A percentile compares a stretch with the other conserved stretches of the same genome.
Evolutionary conservation across 1,140 invertebrate genomes (phyloP).

Genomic region (Brachionus asplanchnoidis): DNA sequence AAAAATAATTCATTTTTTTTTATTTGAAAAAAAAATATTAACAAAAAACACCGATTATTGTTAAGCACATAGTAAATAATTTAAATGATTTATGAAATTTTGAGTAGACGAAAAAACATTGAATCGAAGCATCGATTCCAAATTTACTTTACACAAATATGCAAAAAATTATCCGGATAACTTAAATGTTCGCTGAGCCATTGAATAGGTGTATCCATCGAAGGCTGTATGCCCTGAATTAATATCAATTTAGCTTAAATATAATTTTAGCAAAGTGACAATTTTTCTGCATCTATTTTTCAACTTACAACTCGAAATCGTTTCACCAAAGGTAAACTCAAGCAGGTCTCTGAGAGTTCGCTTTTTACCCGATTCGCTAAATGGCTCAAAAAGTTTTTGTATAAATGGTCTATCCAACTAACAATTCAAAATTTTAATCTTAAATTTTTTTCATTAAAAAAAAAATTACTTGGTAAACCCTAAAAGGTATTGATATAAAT

Average conservation of each 20-base stretch:
- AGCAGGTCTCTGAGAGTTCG: constrained; percentile 51
- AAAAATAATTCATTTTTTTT: background rate
- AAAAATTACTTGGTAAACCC: constrained; percentile 64
- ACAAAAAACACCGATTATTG: background rate
- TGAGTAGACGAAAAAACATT: background rate
- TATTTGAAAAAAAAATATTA: constrained; percentile 4
- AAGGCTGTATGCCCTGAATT: constrained; percentile 82
- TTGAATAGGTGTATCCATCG: constrained; percentile 82
- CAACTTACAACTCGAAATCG: constrained; percentile 46
- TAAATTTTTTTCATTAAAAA: background rate
- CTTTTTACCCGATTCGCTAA: constrained; percentile 48
- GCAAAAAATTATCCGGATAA: constrained; percentile 97
- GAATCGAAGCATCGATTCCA: background rate
- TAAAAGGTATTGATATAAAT: constrained; percentile 86
- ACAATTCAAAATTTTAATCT: background rate
- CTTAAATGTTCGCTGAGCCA: constrained; percentile 96
- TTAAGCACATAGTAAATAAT: background rate
- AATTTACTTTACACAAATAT: constrained; percentile 59
- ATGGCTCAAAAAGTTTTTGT: constrained; percentile 55
- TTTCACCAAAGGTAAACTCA: constrained; percentile 36
- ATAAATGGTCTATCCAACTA: constrained; percentile 51
- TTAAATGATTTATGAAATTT: background rate
- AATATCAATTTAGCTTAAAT: constrained; percentile 60
- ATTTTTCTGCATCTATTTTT: constrained; percentile 40
- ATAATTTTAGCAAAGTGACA: constrained; percentile 26